Evolutionary conservation across 1,140 invertebrate species (phyloP), one percentile per base, ranked within the genome.

Genomic region (Delia radicum): DNA sequence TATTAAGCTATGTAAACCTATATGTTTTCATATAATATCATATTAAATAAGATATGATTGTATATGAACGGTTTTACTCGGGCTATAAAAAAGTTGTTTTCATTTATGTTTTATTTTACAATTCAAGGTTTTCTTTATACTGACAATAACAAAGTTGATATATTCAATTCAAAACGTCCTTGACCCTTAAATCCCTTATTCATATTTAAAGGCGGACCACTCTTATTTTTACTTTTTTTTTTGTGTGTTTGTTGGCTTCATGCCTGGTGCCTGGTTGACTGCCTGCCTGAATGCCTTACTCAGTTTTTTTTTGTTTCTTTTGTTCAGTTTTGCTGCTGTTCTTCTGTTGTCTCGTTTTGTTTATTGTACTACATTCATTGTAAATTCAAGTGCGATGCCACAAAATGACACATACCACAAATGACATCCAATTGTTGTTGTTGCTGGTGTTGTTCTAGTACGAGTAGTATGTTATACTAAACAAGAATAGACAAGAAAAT

Each of bases 161-260:
- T n/a, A n/a, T n/a, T n/a, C 46, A 55, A 24, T 5, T 21, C 8
- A 2, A 67, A 33, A 69, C 65, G 65, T 69, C 65, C 65, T 69
- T 69, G 65, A 69, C 65, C 65, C 65, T 69, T 69, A 69, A 69
- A 69, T 69, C 65, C 31, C 29, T 55, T 69, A 69, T 69, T 69
- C 65, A 69, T 69, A 69, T 69, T 69, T 18, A 10, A 55, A 55
- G 48, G 21, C 48, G 48, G 18, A 55, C 48, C 48, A 55, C 13
- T 37, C 13, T 10, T 13, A 7, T 13, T 37, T 37, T 37, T 37
- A 7, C 33, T 37, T 37, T 13, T 7, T 10, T 13, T 37, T 37
- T 55, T 10, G n/a, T 21, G 48, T n/a, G 33, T 21, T 33, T 69
- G 29, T 69, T 37, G 65, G 65, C 65, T 69, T 24, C 12, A 37